These are phyloP conservation scores for Eristalis intricaria DNA, from an alignment of 2,888 invertebrate genomes.

Conservation along the genomic window DNA sequence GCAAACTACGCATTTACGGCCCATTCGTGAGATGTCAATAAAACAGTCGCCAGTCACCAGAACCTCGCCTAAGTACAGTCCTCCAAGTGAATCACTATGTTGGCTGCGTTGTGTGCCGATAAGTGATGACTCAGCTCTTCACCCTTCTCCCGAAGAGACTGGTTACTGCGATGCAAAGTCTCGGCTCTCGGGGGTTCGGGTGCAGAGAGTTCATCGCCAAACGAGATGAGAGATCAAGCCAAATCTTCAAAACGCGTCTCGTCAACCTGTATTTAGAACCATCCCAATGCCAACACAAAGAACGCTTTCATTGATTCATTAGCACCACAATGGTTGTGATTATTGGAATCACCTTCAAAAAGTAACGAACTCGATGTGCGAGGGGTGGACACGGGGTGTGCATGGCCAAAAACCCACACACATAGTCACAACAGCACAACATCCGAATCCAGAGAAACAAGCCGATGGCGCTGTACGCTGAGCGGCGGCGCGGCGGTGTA, in stretches of 20 bases:
- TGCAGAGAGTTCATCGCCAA: neutral
- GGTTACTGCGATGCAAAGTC: neutral
- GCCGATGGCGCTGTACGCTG: conserved; percentile 15
- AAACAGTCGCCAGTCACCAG: conserved; percentile 1
- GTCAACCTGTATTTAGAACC: conserved; percentile 10
- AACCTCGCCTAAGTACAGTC: conserved; percentile 20
- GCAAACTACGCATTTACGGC: neutral
- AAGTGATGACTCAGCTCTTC: neutral
- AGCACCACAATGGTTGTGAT: conserved; percentile 64
- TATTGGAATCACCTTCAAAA: conserved; percentile 68
- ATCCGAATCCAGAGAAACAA: conserved; percentile 28
- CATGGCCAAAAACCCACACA: conserved; percentile 8
- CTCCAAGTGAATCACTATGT: neutral
- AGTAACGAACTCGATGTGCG: conserved; percentile 35
- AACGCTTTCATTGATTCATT: conserved; percentile 69
- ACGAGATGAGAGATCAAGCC: neutral
- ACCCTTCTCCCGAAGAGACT: neutral
- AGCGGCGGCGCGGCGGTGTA: neutral
- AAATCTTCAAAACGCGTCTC: neutral
- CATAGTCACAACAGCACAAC: neutral
- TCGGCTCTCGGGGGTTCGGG: neutral
- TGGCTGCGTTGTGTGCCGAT: neutral
- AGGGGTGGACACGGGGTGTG: conserved; percentile 28
- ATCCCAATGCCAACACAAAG: conserved; percentile 30
- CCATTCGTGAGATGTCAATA: conserved; percentile 34